Base-by-base conservation (phyloP, 2,888 invertebrate species). In the Tachystola acroxantha region DNA sequence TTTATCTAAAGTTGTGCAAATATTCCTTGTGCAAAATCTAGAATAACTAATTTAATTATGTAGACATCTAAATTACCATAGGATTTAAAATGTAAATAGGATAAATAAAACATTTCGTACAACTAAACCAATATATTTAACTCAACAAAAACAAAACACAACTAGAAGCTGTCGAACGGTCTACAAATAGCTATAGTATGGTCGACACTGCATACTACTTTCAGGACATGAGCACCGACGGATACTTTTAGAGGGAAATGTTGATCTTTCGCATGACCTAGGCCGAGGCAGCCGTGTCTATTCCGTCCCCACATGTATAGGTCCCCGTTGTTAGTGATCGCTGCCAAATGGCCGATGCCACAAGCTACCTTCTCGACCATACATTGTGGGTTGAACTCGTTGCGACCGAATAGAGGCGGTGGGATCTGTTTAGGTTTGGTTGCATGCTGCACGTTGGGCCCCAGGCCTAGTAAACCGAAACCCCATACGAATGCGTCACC, bases 401-500 rank as follows among this genome's bases (percentile, higher is more conserved):
- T 97, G 9, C 89, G 77, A 0, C 98, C 98, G 71, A 98, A 98
- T 10, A 98, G 78, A 0, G 93, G 89, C 3, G 91, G 81, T 3
- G 98, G 94, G 38, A 99, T 90, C 43, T 88, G 79, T 29, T 92
- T 89, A 0, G 98, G 98, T 41, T 76, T 81, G 0, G 75, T 61
- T 1, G 91, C 81, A 34, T 89, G 88, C 36, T 92, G 89, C 0
- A 93, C 92, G 36, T 90, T 85, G 0, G 98, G 98, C 0, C 98
- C 98, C 20, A 93, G 89, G 0, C 98, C 98, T 20, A 99, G 82
- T 36, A 97, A 88, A 20, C 99, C 99, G 69, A 90, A 97, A 3
- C 99, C 98, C 98, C 98, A 99, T 0, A 94, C 93, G 66, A 91
- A 98, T 0, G 95, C 96, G 14, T 94, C 89, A 0, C 97, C 96